Base-by-base conservation (phyloP, 1,140 invertebrate genomes). In the Pseudoatta argentina region DNA sequence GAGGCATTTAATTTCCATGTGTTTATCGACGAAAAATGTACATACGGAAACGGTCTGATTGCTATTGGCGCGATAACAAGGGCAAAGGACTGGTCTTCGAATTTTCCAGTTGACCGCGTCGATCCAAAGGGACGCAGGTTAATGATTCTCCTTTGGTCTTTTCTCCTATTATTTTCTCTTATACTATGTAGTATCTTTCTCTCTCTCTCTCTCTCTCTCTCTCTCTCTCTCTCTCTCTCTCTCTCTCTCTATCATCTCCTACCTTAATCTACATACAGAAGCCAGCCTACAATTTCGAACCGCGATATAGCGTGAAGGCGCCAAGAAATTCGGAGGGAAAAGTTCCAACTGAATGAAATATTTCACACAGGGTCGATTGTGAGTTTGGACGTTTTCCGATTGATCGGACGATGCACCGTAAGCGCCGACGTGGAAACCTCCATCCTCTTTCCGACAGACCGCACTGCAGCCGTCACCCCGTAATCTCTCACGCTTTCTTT, bases 301-400 rank as follows among this genome's bases (percentile, higher is more conserved):
- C n/a, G 18, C 87, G 88, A 27, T 86, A 86, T 63, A 79, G 73
- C 77, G 88, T 75, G 72, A 67, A 79, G 66, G 24, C n/a, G 73
- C 21, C 82, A 83, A 79, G 86, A 66, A 91, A 91, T 92, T 87
- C 88, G 87, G 91, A 78, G 86, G n/a, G 89, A 89, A 93, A 93
- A 93, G 92, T 93, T 91, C 86, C 88, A 82, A 86, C 86, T 86
- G 89, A 93, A 93, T 93, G 91, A 94, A 94, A 94, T 94, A 94
- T 94, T 93, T 89, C 91, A 89, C 91, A 71, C 87, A 67, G 88
- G 87, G 88, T 63, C 90, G 86, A 93, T 91, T 91, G 93, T 87
- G 91, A 92, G 92, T 93, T 92, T 91, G 92, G 91, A 94, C 93
- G 92, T 93, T 94, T 94, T 94, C 87, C 91, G 91, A 90, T 87